Conservation (phyloP, 2,113 vertebrate species). For the Apodemus sylvaticus region DNA sequence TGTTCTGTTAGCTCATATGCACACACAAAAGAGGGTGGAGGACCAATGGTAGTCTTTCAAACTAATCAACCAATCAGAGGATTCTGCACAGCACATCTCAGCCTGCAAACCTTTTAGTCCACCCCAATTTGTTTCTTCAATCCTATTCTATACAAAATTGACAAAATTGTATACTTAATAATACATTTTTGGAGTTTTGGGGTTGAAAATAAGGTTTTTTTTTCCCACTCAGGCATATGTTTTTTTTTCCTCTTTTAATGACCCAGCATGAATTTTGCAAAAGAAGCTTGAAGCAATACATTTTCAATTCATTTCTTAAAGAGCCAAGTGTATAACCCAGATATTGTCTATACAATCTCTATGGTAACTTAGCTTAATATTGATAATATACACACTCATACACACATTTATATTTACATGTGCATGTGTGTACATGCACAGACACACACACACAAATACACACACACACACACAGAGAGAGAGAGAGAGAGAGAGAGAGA, state of each 20-base stretch:
- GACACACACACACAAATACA: no score
- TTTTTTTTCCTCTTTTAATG: neutral
- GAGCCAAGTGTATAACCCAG: neutral
- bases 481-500: no score
- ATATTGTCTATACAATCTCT: neutral
- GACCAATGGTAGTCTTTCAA: neutral
- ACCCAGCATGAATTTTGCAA: neutral
- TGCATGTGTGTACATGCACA: neutral
- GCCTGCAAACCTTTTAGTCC: neutral
- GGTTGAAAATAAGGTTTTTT: slow-evolving; percentile 1
- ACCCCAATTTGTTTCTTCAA: neutral
- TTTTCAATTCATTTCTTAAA: slow-evolving; percentile 20
- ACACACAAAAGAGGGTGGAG: neutral
- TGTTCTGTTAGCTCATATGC: neutral
- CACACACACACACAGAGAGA: no score
- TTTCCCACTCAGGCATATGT: neutral
- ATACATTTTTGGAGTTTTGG: neutral
- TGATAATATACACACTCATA: neutral
- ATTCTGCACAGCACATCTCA: neutral
- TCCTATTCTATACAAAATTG: neutral
- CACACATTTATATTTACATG: neutral
- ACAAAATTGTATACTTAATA: neutral
- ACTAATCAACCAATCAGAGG: neutral
- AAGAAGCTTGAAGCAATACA: neutral
- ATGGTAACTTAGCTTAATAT: neutral